phyloP scores from a whole-genome alignment of 2,797 vertebrate genomes.

The Clamator glandarius region DNA sequence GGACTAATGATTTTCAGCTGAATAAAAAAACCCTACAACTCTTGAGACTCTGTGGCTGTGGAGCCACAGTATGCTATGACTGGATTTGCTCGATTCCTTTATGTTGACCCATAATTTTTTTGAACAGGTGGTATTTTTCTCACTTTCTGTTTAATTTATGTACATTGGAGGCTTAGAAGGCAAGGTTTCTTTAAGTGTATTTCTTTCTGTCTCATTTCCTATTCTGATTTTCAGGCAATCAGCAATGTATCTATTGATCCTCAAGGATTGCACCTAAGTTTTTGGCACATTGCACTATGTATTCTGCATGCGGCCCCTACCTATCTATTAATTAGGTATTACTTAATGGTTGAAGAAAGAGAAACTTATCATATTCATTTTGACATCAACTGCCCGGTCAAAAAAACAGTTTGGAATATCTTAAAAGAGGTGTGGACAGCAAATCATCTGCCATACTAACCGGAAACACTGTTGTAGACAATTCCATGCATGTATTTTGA shows the following conservation, averaged over 20 bases:
- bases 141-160: background rate
- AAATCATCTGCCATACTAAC: background rate
- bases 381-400: constrained; percentile 28
- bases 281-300: background rate
- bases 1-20: background rate
- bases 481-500: background rate
- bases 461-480: background rate
- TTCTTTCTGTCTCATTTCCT: background rate
- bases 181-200: background rate
- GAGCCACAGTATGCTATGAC: background rate
- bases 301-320: background rate
- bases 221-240: background rate
- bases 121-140: constrained; percentile 1
- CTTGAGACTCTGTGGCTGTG: background rate
- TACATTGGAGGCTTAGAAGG: background rate
- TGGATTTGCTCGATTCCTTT: background rate
- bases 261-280: background rate
- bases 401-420: background rate
- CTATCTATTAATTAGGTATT: background rate
- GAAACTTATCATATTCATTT: constrained; percentile 35
- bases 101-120: background rate
- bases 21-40: too few relatives aligned
- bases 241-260: background rate
- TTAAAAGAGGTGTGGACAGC: background rate
- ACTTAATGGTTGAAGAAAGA: background rate